Evolutionary conservation across 2,888 invertebrate species (phyloP).

Genomic region (Cinara cedri): DNA sequence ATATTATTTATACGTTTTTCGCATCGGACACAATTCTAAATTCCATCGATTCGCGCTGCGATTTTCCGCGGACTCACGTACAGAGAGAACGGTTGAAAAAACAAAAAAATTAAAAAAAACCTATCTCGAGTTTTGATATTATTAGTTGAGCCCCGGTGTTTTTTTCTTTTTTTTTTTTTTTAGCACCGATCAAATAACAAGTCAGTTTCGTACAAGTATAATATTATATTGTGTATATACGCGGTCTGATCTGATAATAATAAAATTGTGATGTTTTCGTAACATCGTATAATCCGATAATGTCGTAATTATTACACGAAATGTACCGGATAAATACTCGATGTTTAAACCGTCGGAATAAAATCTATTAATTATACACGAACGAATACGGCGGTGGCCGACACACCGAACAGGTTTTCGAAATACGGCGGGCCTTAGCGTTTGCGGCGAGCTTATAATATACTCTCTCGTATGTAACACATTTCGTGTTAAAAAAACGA

Average conservation of each 20-base stretch:
- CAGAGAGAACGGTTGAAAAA: too few relatives aligned
- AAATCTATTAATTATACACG: conserved; percentile 50
- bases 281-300: conserved; percentile 52
- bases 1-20: too few relatives aligned
- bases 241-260: conserved; percentile 20
- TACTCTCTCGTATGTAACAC: conserved; percentile 7
- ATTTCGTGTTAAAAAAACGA: conserved; percentile 42
- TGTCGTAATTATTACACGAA: conserved; percentile 39
- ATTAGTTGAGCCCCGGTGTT: not conserved
- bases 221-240: conserved; percentile 17
- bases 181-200: too few relatives aligned
- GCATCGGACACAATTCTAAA: too few relatives aligned
- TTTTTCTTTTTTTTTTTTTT: too few relatives aligned
- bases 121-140: not conserved
- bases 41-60: too few relatives aligned
- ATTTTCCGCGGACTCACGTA: too few relatives aligned
- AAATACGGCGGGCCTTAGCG: not conserved
- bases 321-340: conserved; percentile 40
- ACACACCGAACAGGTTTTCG: conserved; percentile 44
- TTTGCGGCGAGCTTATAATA: conserved; percentile 19
- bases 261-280: conserved; percentile 6
- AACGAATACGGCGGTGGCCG: conserved; percentile 17
- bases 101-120: too few relatives aligned
- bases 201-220: not conserved
- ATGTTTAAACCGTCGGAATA: conserved; percentile 46